Evolutionary conservation across 2,113 vertebrate genomes (phyloP), one percentile per base, ranked within the genome.

Genomic region (Pterocles burchelli): DNA sequence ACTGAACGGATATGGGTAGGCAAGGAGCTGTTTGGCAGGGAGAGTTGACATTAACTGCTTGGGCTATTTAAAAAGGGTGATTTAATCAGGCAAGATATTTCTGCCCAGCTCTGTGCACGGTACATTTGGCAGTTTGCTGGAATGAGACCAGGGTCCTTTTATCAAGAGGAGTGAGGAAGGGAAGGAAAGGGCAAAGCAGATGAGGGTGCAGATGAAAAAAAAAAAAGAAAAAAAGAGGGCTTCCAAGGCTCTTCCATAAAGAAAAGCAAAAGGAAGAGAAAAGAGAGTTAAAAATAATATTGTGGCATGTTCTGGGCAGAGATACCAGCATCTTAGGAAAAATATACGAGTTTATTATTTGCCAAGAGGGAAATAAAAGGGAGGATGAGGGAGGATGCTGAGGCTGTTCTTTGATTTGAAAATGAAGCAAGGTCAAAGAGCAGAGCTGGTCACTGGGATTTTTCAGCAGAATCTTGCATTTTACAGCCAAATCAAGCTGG

Each of bases 101-200:
- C 85, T 97, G 79, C 90, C 93, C 92, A 83, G 78, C 71, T 91
- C 92, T 3, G 3, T 82, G 80, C 89, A 93, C 12, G 1, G 87
- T 33, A 55, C 77, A 9, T 92, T 78, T 95, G 94, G 91, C 95
- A 95, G 79, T 95, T 95, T 67, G 54, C 87, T 97, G 94, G 93
- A 84, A 33, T 49, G 5, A 4, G 45, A 92, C 81, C 94, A 79
- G 68, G 33, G 84, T 61, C 70, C 70, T 89, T 91, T 96, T 95
- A 96, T 97, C 96, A 70, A 59, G 70, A 85, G 81, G 73, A 76
- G 86, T 0, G 11, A 85, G 70, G 81, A 95, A 96, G 65, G 90
- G 89, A 95, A 96, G 93, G 95, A 74, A 96, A 95, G 73, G 94
- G 93, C 91, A 95, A 95, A 96, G 82, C 92, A 94, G 92, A 97